Evolutionary conservation across 2,797 vertebrate species (phyloP).

Genomic region (Catharus ustulatus): DNA sequence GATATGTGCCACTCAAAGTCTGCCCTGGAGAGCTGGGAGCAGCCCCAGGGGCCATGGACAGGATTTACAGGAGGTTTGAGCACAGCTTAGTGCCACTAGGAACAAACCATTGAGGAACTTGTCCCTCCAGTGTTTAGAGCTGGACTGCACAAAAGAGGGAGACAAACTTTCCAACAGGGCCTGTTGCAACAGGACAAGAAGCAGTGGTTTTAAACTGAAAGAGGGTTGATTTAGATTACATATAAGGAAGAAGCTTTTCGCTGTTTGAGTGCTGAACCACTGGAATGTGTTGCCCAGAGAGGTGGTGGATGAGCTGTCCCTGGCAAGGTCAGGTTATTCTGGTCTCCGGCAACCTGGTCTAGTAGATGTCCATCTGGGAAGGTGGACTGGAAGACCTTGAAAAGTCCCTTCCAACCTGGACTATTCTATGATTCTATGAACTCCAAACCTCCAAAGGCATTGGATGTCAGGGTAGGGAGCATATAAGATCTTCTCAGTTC

Average conservation of each 20-base stretch:
- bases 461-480: not conserved
- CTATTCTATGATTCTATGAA: not conserved
- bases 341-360: not conserved
- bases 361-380: not conserved
- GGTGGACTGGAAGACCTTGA: not conserved
- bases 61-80: not conserved
- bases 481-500: not conserved
- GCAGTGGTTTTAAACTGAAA: not conserved
- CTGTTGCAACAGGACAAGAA: not conserved
- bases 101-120: not conserved
- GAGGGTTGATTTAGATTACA: fast-evolving
- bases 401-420: not conserved
- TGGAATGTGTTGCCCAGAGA: not conserved
- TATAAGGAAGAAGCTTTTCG: not conserved
- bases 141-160: not conserved
- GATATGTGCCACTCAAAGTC: not conserved
- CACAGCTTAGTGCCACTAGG: not conserved
- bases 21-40: not conserved
- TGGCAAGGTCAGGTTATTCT: not conserved
- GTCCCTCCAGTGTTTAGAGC: not conserved
- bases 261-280: not conserved
- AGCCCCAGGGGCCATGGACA: not conserved
- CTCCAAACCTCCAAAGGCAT: not conserved
- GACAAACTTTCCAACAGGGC: not conserved
- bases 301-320: not conserved